Evolutionary conservation across 2,797 vertebrate genomes (phyloP), one percentile per base, ranked within the genome.

Genomic region (Sebastes itinus): DNA sequence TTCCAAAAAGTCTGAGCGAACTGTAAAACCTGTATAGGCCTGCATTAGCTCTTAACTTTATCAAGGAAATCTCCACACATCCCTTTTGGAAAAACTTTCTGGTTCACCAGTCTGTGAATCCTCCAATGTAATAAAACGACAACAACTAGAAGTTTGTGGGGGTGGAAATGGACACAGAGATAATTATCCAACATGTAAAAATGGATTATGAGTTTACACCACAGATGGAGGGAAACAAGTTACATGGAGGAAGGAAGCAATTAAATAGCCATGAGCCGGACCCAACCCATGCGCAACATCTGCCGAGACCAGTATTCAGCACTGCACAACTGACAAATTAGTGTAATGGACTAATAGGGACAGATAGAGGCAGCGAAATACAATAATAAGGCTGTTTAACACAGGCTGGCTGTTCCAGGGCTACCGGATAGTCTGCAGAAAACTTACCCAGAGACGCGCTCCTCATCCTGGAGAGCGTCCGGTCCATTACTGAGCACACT

Each of bases 371-470:
- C 85, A 92, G 88, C 77, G 86, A 94, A 89, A 89, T 87, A 94
- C 93, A 94, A 95, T 94, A 93, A 93, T 92, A 88, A 82, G 87
- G 87, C 92, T 93, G 91, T 94, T 88, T 89, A 85, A 92, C 88
- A 84, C 84, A 23, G 85, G 68, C 89, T 88, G 92, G 68, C 89
- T 91, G 86, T 85, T 89, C 85, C 94, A 93, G 72, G 78, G 88
- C 89, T 88, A 91, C 90, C 90, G 90, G 81, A 64, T 83, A 86
- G 84, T 89, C 87, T 82, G 88, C 75, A 82, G 71, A 83, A 97
- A 97, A 97, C 97, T 98, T 96, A 99, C 98, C 98, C 97, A 94
- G 93, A 95, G 92, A 91, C 77, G 94, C 78, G 93, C 75, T 95
- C 88, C 90, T 94, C 93, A 94, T 96, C 93, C 96, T 94, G 93